phyloP scores from a whole-genome alignment of 2,888 invertebrate species.

The Agonopterix subpropinquella region DNA sequence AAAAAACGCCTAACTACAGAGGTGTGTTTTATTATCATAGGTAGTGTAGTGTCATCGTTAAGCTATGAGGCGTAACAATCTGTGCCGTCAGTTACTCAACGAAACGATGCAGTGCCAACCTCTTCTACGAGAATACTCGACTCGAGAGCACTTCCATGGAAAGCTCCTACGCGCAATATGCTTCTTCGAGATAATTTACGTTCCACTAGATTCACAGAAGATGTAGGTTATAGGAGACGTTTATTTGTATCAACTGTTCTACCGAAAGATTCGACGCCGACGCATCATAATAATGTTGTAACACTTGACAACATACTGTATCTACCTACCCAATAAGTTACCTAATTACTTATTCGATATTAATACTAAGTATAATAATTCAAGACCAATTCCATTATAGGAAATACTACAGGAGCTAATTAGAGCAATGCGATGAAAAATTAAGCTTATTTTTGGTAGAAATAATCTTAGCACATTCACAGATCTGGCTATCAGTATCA shows the following conservation, averaged over 20 bases:
- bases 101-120: slow-evolving; percentile 31
- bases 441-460: no score
- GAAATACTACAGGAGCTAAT: no score
- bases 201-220: slow-evolving; percentile 30
- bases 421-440: no score
- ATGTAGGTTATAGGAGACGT: neutral
- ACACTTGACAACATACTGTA: neutral
- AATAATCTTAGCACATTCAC: no score
- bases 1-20: neutral
- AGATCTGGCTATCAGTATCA: no score
- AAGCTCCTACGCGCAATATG: slow-evolving; percentile 51
- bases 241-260: no score
- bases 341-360: no score
- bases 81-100: neutral
- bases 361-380: no score
- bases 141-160: slow-evolving; percentile 50
- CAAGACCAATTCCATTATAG: no score
- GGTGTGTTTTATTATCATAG: neutral
- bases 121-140: slow-evolving; percentile 37
- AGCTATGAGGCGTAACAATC: neutral
- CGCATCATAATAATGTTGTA: neutral
- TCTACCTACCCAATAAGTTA: no score
- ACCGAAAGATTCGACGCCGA: no score
- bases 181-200: slow-evolving; percentile 46
- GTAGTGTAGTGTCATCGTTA: neutral